Conservation (phyloP, 2,113 vertebrate genomes). For the Chaenogobius annularis region DNA sequence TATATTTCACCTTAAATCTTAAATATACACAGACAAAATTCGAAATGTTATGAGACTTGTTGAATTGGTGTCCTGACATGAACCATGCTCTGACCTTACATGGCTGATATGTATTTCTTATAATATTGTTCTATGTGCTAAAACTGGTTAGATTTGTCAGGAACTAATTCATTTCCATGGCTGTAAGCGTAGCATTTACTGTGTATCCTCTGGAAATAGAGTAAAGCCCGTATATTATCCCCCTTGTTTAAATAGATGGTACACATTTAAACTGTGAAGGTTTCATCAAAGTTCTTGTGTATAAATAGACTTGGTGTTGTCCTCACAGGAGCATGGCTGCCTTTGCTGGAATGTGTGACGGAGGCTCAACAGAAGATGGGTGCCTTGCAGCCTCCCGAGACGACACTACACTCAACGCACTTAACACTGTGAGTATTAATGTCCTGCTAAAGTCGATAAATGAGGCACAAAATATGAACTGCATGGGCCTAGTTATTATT, state of each 20-base stretch:
- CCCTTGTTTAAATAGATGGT: slow-evolving; percentile 1
- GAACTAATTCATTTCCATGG: no score
- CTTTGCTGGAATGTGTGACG: slow-evolving; percentile 98
- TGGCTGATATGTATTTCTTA: background rate
- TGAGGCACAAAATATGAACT: background rate
- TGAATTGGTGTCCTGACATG: background rate
- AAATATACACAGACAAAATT: background rate
- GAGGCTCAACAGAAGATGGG: slow-evolving; percentile 96
- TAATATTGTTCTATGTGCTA: background rate
- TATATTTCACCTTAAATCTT: background rate
- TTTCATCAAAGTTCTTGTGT: background rate
- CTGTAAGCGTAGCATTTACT: no score
- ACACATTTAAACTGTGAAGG: background rate
- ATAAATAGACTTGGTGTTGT: slow-evolving; percentile 10
- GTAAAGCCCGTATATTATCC: background rate
- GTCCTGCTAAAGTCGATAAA: background rate
- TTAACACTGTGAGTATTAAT: slow-evolving; percentile 90
- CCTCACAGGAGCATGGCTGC: slow-evolving; percentile 95
- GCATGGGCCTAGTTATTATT: background rate
- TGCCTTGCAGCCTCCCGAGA: slow-evolving; percentile 95
- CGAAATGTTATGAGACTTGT: background rate
- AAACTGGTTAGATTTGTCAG: background rate
- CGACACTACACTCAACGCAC: slow-evolving; percentile 96
- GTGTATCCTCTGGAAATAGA: no score
- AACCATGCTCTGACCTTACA: background rate